Evolutionary conservation across 2,797 vertebrate genomes (phyloP), one percentile per base, ranked within the genome.

Genomic region (Hipposideros larvatus): DNA sequence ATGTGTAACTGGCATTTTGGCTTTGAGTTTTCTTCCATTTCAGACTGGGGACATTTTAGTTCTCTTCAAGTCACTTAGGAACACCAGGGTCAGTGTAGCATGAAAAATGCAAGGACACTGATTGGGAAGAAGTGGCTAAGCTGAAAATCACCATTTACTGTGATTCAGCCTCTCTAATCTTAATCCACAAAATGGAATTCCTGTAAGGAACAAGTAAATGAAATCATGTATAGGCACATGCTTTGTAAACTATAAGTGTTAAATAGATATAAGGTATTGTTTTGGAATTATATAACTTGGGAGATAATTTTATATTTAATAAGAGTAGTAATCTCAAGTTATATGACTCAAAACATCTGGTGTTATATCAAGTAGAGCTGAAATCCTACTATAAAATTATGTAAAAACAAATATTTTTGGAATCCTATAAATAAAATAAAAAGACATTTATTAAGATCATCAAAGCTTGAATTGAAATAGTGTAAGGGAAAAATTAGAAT

Each of bases 401-500:
- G 7, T 53, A 63, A 86, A 75, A 96, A 80, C 31, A 86, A 92
- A 55, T 83, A 65, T 57, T 88, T 88, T 92, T 85, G 26, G 59
- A 83, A 57, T 93, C 24, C 37, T 73, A 26, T 41, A 84, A 79
- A 59, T 65, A 80, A 80, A 91, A 79, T 66, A 70, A 94, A 66
- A 61, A 78, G 71, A 85, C 2, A 31, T n/a, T 87, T 88, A 66
- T 63, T 84, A 88, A 80, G 61, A n/a, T 78, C 34, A 48, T 43
- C 48, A 61, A 84, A 79, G 16, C 24, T 59, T 80, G 21, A 71
- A 90, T 16, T 96, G 53, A 93, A 92, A 79, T 71, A 61, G 26
- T 59, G 16, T 68, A 92, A 74, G 55, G 13, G n/a, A 48, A 68
- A 94, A 90, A 95, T 88, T 86, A 86, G 53, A 96, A 41, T 83